Conservation (phyloP, 2,113 vertebrate genomes). For the Ceratotherium simum region DNA sequence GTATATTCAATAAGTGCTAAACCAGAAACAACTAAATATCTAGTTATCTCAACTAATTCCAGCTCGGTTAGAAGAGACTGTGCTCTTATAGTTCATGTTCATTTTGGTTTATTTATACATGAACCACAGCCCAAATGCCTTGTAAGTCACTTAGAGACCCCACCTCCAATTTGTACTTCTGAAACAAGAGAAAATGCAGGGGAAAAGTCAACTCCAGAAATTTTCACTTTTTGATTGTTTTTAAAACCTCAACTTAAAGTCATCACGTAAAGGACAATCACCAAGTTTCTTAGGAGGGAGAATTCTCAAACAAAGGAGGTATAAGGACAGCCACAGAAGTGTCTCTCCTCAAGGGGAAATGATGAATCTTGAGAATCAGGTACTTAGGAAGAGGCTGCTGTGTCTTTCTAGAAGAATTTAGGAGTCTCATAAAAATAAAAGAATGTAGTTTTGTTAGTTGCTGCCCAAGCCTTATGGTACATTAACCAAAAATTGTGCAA, state of each 20-base stretch:
- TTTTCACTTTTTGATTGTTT: neutral
- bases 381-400: neutral
- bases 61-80: neutral
- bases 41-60: neutral
- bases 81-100: neutral
- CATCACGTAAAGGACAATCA: neutral
- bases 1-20: neutral
- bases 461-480: neutral
- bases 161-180: neutral
- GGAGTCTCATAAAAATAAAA: neutral
- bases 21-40: neutral
- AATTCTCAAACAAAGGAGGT: neutral
- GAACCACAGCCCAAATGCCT: neutral
- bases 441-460: neutral
- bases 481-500: neutral
- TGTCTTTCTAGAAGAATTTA: neutral
- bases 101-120: neutral
- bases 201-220: neutral
- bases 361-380: neutral
- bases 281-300: neutral
- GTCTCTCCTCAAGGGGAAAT: neutral
- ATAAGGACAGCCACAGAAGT: neutral
- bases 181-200: neutral
- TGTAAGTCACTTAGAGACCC: neutral
- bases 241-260: neutral